Conservation (phyloP, 2,113 vertebrate species). For the Phaethon lepturus region DNA sequence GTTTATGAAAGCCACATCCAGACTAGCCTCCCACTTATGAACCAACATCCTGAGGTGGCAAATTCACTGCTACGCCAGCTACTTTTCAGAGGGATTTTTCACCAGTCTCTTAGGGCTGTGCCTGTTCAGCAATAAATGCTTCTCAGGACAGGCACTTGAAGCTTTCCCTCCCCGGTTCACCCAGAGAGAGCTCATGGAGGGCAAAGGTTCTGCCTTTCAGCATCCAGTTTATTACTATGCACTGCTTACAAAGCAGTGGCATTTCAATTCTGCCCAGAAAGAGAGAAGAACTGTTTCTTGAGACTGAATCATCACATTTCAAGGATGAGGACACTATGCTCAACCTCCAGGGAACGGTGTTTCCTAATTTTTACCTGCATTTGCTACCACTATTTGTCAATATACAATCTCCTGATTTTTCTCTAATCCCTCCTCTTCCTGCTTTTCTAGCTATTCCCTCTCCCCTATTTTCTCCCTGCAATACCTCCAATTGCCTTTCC, state of each 20-base stretch:
- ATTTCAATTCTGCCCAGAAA: not conserved
- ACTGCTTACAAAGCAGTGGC: not conserved
- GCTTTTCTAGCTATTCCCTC: not conserved
- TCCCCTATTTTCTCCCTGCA: not conserved
- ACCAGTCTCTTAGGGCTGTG: not conserved
- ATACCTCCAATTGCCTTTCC: not conserved
- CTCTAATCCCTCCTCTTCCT: not conserved
- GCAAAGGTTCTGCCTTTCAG: not conserved
- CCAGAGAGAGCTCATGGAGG: not conserved
- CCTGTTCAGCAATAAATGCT: not conserved
- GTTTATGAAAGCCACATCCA: not conserved
- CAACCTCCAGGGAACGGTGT: not conserved
- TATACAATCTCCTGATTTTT: not conserved
- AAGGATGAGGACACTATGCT: not conserved
- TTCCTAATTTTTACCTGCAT: not conserved
- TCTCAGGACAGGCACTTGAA: not conserved
- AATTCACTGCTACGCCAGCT: not conserved
- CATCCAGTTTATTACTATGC: not conserved
- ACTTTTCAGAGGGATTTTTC: not conserved
- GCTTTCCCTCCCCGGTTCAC: not conserved
- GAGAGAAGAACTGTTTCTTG: not conserved
- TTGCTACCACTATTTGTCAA: not conserved
- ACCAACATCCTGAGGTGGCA: not conserved
- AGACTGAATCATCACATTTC: not conserved
- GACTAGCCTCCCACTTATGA: not conserved